phyloP scores from a whole-genome alignment of 2,113 vertebrate species.

The Hippocampus abdominalis region DNA sequence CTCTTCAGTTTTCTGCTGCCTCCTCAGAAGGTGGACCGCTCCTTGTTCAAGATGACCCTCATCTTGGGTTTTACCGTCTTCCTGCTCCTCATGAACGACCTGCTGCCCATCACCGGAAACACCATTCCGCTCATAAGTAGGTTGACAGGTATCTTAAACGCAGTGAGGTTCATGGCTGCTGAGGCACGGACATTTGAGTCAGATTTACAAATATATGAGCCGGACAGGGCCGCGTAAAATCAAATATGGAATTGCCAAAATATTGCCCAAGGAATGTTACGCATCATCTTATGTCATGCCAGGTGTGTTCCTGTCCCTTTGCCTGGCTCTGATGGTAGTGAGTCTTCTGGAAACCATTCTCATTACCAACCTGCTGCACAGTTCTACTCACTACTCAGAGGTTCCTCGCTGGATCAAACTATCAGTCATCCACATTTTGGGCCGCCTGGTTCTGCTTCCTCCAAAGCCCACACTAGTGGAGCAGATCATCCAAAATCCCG shows the following conservation, averaged over 20 bases:
- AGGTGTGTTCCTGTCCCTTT: constrained; percentile 53
- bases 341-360: constrained; percentile 74
- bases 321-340: constrained; percentile 72
- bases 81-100: constrained; percentile 75
- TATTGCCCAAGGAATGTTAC: background rate
- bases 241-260: background rate
- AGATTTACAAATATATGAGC: no score
- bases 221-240: background rate
- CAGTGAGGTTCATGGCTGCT: background rate
- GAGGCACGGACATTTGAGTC: background rate
- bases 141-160: constrained; percentile 5
- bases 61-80: constrained; percentile 79
- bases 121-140: constrained; percentile 68
- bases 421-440: background rate
- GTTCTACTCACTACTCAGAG: constrained; percentile 45
- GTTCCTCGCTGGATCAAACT: constrained; percentile 62
- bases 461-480: background rate
- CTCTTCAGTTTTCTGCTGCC: constrained; percentile 78
- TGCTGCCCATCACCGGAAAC: constrained; percentile 70
- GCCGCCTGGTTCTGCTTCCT: constrained; percentile 6
- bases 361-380: constrained; percentile 71
- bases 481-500: background rate
- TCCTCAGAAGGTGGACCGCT: constrained; percentile 61
- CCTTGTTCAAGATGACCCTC: constrained; percentile 78
- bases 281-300: background rate